phyloP scores from a whole-genome alignment of 2,888 invertebrate genomes.

The Amphiduros pacificus region DNA sequence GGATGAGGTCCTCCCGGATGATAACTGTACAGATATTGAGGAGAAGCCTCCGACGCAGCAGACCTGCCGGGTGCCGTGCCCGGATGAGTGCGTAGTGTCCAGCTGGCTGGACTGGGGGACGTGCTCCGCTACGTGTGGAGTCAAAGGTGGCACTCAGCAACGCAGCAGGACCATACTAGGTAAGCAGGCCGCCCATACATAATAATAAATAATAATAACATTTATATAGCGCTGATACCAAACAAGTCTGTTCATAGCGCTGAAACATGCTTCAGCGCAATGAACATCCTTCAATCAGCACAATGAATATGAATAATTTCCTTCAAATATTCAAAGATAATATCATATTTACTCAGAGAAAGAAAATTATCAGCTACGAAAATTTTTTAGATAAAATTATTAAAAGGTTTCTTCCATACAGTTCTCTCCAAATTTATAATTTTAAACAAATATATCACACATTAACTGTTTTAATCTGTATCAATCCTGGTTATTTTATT shows the following conservation, averaged over 20 bases:
- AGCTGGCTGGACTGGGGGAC: constrained; percentile 68
- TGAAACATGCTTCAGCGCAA: neutral
- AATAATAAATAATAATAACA: neutral
- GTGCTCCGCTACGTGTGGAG: constrained; percentile 49
- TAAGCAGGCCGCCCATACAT: neutral
- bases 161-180: constrained; percentile 5
- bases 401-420: too few species aligned
- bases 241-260: neutral
- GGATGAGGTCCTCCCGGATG: constrained; percentile 19
- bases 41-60: constrained; percentile 3
- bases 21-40: constrained; percentile 5
- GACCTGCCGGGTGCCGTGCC: constrained; percentile 62
- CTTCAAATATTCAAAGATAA: neutral
- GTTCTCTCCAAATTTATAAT: too few species aligned
- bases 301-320: neutral
- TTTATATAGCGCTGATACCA: too few species aligned
- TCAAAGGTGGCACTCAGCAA: constrained; percentile 6
- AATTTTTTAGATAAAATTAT: too few species aligned
- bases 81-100: constrained; percentile 66
- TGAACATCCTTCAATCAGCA: neutral
- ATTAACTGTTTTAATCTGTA: too few species aligned
- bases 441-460: too few species aligned
- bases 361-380: too few species aligned
- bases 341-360: neutral
- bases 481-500: too few species aligned